Conservation (phyloP, 2,888 invertebrate species). For the Lithophane socia region DNA sequence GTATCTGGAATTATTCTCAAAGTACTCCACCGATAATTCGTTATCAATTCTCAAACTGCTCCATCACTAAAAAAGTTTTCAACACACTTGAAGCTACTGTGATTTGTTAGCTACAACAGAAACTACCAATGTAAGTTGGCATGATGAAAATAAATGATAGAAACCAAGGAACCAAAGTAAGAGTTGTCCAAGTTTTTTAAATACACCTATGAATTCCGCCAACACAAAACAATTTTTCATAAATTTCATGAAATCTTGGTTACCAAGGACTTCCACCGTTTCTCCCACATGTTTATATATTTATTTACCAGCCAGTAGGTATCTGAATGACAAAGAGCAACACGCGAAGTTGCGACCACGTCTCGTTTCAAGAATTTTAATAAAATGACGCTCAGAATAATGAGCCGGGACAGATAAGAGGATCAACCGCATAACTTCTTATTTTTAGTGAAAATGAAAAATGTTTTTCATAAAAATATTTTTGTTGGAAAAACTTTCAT, state of each 20-base stretch:
- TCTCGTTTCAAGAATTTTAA: slow-evolving; percentile 67
- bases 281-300: slow-evolving; percentile 23
- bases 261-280: slow-evolving; percentile 8
- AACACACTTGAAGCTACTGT: neutral
- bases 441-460: slow-evolving; percentile 55
- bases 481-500: slow-evolving; percentile 11
- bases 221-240: slow-evolving; percentile 28
- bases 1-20: no score
- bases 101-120: neutral
- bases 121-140: neutral
- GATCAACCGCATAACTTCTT: slow-evolving; percentile 46
- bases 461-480: slow-evolving; percentile 43
- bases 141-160: neutral
- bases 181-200: neutral
- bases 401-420: slow-evolving; percentile 30
- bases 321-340: slow-evolving; percentile 47
- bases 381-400: slow-evolving; percentile 61
- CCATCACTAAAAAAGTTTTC: neutral
- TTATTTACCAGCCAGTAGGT: slow-evolving; percentile 21
- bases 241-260: slow-evolving; percentile 6
- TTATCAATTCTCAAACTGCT: no score
- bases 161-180: no score
- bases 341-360: slow-evolving; percentile 43
- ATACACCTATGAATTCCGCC: neutral
- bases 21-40: no score